Conservation (phyloP, 2,797 vertebrate species). For the Pangasius larnaudii region DNA sequence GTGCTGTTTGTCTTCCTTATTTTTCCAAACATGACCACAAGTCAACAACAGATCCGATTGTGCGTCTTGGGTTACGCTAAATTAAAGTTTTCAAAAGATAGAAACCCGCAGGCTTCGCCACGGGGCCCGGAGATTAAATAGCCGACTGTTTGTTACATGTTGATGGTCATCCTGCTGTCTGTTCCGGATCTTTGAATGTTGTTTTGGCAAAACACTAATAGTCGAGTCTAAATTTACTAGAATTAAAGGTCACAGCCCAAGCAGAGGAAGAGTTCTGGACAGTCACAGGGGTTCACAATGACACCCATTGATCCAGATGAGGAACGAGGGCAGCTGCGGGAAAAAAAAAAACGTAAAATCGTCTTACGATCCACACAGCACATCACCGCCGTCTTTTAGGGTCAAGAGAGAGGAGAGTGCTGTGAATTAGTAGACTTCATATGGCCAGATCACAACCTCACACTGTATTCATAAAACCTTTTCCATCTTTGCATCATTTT, state of each 20-base stretch:
- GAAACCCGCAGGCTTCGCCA: constrained; percentile 69
- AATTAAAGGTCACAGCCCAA: constrained; percentile 57
- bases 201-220: constrained; percentile 68
- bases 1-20: constrained; percentile 67
- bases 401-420: not conserved
- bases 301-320: constrained; percentile 8
- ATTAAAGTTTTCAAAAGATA: constrained; percentile 77
- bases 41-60: constrained; percentile 66
- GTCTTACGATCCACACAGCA: not conserved
- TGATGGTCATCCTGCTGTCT: constrained; percentile 68
- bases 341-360: not conserved
- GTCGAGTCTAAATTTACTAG: constrained; percentile 57
- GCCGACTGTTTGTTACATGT: constrained; percentile 64
- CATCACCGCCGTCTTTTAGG: not conserved
- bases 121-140: constrained; percentile 68
- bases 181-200: constrained; percentile 65
- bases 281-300: constrained; percentile 13
- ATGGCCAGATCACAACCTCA: not conserved
- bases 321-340: not conserved
- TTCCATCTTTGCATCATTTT: not conserved
- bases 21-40: constrained; percentile 61
- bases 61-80: constrained; percentile 66
- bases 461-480: not conserved
- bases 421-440: not conserved
- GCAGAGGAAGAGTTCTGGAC: not conserved